Base-by-base conservation (phyloP, 2,113 vertebrate genomes). In the Pomatorhinus ruficollis region DNA sequence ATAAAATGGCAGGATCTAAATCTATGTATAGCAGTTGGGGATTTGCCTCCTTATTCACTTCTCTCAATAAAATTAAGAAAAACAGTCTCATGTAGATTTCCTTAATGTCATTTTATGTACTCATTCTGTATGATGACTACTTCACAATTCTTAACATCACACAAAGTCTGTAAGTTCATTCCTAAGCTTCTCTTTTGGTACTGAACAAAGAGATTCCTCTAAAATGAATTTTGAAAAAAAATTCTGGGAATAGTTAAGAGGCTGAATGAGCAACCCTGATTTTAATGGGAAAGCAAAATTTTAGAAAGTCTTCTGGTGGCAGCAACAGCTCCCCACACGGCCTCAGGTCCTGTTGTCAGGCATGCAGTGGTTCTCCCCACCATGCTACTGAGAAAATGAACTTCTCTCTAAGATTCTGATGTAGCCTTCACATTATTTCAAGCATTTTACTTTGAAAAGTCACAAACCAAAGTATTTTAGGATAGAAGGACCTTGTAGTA, bases 161-260 rank as follows among this genome's bases (percentile, higher is more conserved):
- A n/a, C 4, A 20, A 9, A 7, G 3, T 4, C 6, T 20, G 0
- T 10, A 22, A 15, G 5, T 64, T 87, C 22, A 53, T 20, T 49
- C 12, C 12, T 24, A 61, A 61, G 7, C 7, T 69, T 91, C 45
- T 69, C 7, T 74, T 77, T 65, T 65, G 14, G 9, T 66, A 35
- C 24, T 53, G 27, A 64, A 79, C 40, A 74, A 64, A 66, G 12
- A 50, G 13, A 33, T 64, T 11, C 5, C 4, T 56, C 76, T 83
- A 13, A 69, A 74, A 44, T 5, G 2, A n/a, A 74, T 49, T 61
- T 33, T 49, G 10, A 2, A 18, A 50, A 17, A 24, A 45, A 24
- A 37, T 10, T 54, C 33, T 42, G 30, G 23, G 39, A 71, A 35
- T 23, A 79, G 5, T 23, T 54, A 49, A 37, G 27, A 84, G n/a